Conservation (phyloP, 2,888 invertebrate genomes). For the Amblyteles armatorius region DNA sequence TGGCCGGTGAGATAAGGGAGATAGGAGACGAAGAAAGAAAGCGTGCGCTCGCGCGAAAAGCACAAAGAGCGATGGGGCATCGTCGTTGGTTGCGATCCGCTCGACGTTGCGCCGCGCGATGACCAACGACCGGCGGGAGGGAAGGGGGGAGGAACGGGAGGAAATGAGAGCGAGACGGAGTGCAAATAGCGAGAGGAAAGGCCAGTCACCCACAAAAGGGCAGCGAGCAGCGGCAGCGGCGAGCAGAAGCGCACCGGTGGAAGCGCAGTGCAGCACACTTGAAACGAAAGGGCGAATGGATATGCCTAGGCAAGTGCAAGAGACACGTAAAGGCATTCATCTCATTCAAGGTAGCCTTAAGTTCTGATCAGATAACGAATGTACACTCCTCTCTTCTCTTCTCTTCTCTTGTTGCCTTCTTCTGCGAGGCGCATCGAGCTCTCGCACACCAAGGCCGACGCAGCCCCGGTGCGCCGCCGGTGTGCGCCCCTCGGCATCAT, state of each 20-base stretch:
- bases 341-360: slow-evolving; percentile 83
- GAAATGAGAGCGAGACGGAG: slow-evolving; percentile 72
- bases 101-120: slow-evolving; percentile 40
- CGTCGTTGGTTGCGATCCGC: slow-evolving; percentile 64
- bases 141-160: slow-evolving; percentile 41
- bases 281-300: slow-evolving; percentile 83
- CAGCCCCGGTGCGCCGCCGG: slow-evolving; percentile 30
- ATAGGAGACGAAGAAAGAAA: slow-evolving; percentile 55
- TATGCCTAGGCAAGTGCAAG: slow-evolving; percentile 83
- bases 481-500: slow-evolving; percentile 66
- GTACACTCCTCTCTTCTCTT: slow-evolving; percentile 80
- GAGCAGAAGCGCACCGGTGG: slow-evolving; percentile 72
- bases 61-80: slow-evolving; percentile 69
- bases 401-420: slow-evolving; percentile 31
- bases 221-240: slow-evolving; percentile 73
- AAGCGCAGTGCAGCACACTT: slow-evolving; percentile 72
- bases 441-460: slow-evolving; percentile 24
- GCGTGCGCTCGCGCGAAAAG: slow-evolving; percentile 56
- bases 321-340: slow-evolving; percentile 84
- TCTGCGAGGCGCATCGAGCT: slow-evolving; percentile 41
- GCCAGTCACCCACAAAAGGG: slow-evolving; percentile 83
- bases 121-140: slow-evolving; percentile 43
- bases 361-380: slow-evolving; percentile 84
- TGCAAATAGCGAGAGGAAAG: slow-evolving; percentile 76
- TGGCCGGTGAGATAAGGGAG: slow-evolving; percentile 64